phyloP scores from a whole-genome alignment of 2,113 vertebrate species.

The Channa maculata region DNA sequence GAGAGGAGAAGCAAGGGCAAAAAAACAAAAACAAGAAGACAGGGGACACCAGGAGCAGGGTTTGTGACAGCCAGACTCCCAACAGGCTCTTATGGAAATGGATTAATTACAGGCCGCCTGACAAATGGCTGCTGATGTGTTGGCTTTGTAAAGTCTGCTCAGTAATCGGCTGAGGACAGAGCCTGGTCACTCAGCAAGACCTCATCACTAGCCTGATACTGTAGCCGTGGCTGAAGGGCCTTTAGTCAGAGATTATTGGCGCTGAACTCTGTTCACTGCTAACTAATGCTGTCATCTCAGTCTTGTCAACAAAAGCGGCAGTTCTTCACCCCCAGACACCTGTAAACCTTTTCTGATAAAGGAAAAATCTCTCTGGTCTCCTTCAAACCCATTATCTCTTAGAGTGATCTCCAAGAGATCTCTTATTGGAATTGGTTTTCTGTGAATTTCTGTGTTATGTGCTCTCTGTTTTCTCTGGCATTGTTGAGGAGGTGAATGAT shows the following conservation, averaged over 20 bases:
- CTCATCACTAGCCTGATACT: conserved; percentile 66
- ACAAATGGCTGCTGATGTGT: conserved; percentile 63
- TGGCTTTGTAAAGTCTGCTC: conserved; percentile 70
- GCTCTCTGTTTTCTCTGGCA: background rate
- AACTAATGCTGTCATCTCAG: conserved; percentile 56
- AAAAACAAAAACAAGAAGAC: too few species aligned
- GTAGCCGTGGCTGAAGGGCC: conserved; percentile 60
- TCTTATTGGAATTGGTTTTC: conserved; percentile 13
- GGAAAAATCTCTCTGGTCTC: conserved; percentile 45
- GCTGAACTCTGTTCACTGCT: conserved; percentile 24
- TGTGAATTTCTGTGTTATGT: conserved; percentile 14
- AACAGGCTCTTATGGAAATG: conserved; percentile 65
- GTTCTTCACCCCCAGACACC: conserved; percentile 45
- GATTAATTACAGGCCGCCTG: conserved; percentile 75
- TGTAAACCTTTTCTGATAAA: conserved; percentile 27
- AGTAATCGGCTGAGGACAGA: conserved; percentile 75
- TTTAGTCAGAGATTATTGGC: conserved; percentile 68
- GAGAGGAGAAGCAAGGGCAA: too few species aligned
- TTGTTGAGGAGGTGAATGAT: conserved; percentile 18
- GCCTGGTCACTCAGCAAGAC: conserved; percentile 69
- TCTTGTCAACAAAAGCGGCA: conserved; percentile 32
- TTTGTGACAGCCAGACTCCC: conserved; percentile 42
- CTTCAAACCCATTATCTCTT: conserved; percentile 47
- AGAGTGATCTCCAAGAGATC: background rate
- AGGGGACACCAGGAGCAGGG: too few species aligned